Conservation (phyloP, 2,113 vertebrate genomes). For the Brachyistius frenatus region DNA sequence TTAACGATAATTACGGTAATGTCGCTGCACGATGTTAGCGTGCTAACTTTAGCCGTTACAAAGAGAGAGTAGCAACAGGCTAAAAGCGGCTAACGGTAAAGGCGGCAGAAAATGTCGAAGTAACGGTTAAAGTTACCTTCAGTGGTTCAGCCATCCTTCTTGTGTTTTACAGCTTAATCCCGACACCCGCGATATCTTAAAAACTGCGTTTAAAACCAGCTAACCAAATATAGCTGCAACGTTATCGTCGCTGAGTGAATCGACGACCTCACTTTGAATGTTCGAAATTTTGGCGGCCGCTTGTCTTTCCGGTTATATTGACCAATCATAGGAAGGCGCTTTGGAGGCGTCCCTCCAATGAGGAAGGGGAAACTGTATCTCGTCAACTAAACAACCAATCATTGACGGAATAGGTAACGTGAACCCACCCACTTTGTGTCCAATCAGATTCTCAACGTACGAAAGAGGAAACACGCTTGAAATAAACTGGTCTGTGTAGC, state of each 20-base stretch:
- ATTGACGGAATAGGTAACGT: fast-evolving
- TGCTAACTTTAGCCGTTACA: no score
- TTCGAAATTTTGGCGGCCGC: slow-evolving; percentile 10
- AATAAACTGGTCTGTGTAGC: background rate
- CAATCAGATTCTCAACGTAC: slow-evolving; percentile 36
- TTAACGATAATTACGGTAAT: background rate
- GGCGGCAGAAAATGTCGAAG: background rate
- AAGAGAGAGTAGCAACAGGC: no score
- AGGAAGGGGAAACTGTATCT: background rate
- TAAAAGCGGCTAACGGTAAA: no score
- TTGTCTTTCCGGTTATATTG: slow-evolving; percentile 20
- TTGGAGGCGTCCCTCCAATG: background rate
- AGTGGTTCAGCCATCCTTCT: slow-evolving; percentile 78
- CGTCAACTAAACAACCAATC: slow-evolving; percentile 32
- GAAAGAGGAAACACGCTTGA: background rate
- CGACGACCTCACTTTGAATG: background rate
- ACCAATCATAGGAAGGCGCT: slow-evolving; percentile 51
- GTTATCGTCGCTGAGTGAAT: fast-evolving
- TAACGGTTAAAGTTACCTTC: slow-evolving; percentile 71
- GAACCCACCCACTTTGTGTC: slow-evolving; percentile 30
- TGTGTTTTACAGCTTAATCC: background rate
- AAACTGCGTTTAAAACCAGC: background rate
- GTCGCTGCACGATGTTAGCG: no score
- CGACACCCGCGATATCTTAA: background rate
- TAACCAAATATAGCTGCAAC: background rate